Percentiles rank a stretch among this genome's conserved stretches.
Evolutionary conservation across 2,888 invertebrate species (phyloP).

Genomic region (Yponomeuta cagnagella): DNA sequence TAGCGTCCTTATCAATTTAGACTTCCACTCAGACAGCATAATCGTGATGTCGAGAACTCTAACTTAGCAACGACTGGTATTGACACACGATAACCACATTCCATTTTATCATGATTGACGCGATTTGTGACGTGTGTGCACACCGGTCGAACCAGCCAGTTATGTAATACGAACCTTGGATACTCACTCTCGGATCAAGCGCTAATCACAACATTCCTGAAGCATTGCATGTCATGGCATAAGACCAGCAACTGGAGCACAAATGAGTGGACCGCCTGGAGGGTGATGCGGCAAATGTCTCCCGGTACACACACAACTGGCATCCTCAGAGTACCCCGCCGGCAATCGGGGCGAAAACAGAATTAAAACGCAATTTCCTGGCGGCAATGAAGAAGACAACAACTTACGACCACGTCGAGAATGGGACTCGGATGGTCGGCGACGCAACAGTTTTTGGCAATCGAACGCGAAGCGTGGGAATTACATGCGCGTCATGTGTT

Average conservation of each 20-base stretch:
- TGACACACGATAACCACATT: conserved; percentile 5
- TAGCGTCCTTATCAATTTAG: no score
- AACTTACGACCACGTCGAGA: conserved; percentile 34
- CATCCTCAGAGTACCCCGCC: conserved; percentile 29
- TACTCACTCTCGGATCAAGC: conserved; percentile 30
- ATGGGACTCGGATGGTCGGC: conserved; percentile 38
- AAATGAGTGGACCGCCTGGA: conserved; percentile 36
- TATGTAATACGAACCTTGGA: background rate
- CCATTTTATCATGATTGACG: conserved; percentile 11
- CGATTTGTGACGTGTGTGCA: background rate
- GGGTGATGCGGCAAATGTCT: conserved; percentile 33
- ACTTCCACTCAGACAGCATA: conserved; percentile 16
- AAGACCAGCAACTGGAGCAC: conserved; percentile 39
- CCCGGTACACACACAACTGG: conserved; percentile 36
- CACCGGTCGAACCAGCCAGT: background rate
- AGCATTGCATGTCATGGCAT: conserved; percentile 41
- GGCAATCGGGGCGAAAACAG: conserved; percentile 25
- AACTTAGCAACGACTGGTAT: background rate
- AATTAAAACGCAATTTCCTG: conserved; percentile 28
- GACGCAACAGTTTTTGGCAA: conserved; percentile 64
- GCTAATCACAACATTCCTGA: conserved; percentile 47
- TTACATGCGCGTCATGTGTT: conserved; percentile 19
- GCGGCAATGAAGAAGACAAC: conserved; percentile 34
- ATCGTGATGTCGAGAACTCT: background rate
- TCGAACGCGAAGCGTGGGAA: conserved; percentile 40